These are phyloP conservation scores for Microctonus aethiopoides DNA, from an alignment of 2,888 invertebrate species.

Conservation along the genomic window DNA sequence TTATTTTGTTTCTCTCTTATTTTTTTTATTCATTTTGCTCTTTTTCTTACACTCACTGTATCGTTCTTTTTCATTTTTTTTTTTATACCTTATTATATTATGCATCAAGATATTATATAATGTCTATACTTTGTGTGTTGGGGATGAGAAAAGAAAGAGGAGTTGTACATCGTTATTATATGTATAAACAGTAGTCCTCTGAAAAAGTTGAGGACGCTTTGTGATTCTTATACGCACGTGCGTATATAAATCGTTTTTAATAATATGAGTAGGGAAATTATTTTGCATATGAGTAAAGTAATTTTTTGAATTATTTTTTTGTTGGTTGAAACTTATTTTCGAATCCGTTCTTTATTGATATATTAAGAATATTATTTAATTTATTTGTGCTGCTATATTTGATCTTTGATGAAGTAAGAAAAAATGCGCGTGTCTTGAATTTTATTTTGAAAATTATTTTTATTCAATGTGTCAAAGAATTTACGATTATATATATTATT, in stretches of 20 bases:
- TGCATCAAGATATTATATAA: constrained; percentile 48
- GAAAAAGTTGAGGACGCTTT: background rate
- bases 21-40: constrained; percentile 29
- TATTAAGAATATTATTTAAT: no score
- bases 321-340: no score
- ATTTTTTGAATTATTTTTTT: no score
- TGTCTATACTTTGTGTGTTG: constrained; percentile 34
- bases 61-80: constrained; percentile 40
- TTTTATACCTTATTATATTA: constrained; percentile 45
- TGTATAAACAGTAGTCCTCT: background rate
- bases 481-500: background rate
- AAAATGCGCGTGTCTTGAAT: background rate
- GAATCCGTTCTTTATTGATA: no score
- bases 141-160: background rate
- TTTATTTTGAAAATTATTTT: background rate
- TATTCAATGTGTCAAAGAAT: constrained; percentile 8
- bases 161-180: background rate
- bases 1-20: constrained; percentile 43
- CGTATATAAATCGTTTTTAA: no score
- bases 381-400: no score
- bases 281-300: no score
- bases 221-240: background rate
- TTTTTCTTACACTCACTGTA: constrained; percentile 31
- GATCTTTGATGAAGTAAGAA: background rate
- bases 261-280: no score